Evolutionary conservation across 2,113 vertebrate genomes (phyloP).

Genomic region (Hoplias malabaricus): DNA sequence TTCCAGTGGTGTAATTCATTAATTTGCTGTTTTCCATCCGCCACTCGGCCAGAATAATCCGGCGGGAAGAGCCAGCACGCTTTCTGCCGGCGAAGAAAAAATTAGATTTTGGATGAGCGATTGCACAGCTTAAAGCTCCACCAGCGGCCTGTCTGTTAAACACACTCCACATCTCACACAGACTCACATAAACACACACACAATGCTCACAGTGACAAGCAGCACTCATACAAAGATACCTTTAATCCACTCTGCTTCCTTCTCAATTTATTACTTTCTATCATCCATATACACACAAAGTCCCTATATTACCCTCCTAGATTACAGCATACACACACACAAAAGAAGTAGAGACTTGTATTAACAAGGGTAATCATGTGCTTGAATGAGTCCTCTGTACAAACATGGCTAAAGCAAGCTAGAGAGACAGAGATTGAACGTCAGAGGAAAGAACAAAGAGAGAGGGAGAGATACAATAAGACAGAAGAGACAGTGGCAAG

Average conservation of each 20-base stretch:
- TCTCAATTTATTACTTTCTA: not conserved
- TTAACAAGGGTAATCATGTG: conserved; percentile 20
- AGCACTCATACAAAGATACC: conserved; percentile 9
- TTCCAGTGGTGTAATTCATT: conserved; percentile 56
- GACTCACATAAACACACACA: conserved; percentile 28
- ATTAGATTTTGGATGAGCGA: conserved; percentile 55
- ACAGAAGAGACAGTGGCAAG: too few relatives aligned
- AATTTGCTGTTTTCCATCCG: conserved; percentile 53
- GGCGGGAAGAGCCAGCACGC: conserved; percentile 41
- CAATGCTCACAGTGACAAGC: not conserved
- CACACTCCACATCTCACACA: conserved; percentile 38
- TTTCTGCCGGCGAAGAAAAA: conserved; percentile 45
- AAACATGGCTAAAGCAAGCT: conserved; percentile 27
- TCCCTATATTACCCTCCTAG: not conserved
- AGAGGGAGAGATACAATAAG: conserved; percentile 50
- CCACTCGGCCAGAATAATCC: conserved; percentile 51
- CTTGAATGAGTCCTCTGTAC: conserved; percentile 16
- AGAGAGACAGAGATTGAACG: not conserved
- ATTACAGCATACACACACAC: not conserved
- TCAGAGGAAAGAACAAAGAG: conserved; percentile 1
- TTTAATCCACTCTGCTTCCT: conserved; percentile 31
- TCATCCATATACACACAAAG: not conserved
- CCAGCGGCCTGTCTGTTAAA: conserved; percentile 45
- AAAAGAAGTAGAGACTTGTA: not conserved
- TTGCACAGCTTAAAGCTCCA: conserved; percentile 49